Evolutionary conservation across 1,140 invertebrate species (phyloP).

Genomic region (Trachelipus rathkii): DNA sequence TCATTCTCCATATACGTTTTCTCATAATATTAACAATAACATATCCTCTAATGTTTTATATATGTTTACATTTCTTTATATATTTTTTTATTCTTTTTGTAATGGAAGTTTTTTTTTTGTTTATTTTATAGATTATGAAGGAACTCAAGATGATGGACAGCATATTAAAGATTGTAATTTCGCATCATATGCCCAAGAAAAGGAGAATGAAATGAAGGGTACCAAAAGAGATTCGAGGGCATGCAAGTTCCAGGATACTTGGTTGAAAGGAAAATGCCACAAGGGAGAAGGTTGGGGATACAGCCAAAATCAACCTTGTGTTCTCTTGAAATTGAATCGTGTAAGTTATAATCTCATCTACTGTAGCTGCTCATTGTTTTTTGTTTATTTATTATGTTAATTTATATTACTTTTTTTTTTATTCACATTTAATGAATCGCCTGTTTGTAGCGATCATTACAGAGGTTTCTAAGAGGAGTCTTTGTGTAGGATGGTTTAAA

Average conservation of each 20-base stretch:
- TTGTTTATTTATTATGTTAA: too few relatives aligned
- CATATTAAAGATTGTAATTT: conserved; percentile 57
- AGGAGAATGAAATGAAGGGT: conserved; percentile 50
- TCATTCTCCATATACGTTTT: too few relatives aligned
- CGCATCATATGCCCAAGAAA: neutral
- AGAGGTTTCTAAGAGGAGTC: too few relatives aligned
- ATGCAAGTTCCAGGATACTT: conserved; percentile 62
- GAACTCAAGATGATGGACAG: conserved; percentile 54
- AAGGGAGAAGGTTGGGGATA: conserved; percentile 69
- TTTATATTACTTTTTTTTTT: too few relatives aligned
- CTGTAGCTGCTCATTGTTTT: too few relatives aligned
- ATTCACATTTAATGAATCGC: too few relatives aligned
- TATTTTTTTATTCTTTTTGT: too few relatives aligned
- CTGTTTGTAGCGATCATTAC: too few relatives aligned
- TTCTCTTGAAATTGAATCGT: conserved; percentile 79
- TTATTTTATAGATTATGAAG: conserved; percentile 62
- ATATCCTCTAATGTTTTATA: too few relatives aligned
- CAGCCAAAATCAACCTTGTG: conserved; percentile 67
- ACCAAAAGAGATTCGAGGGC: conserved; percentile 62
- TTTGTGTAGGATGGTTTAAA: too few relatives aligned
- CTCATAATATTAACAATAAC: too few relatives aligned
- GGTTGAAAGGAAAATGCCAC: conserved; percentile 63
- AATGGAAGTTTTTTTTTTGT: conserved; percentile 9
- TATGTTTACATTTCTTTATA: too few relatives aligned
- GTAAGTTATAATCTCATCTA: conserved; percentile 51